phyloP scores from a whole-genome alignment of 2,113 vertebrate species.

The Carlito syrichta region DNA sequence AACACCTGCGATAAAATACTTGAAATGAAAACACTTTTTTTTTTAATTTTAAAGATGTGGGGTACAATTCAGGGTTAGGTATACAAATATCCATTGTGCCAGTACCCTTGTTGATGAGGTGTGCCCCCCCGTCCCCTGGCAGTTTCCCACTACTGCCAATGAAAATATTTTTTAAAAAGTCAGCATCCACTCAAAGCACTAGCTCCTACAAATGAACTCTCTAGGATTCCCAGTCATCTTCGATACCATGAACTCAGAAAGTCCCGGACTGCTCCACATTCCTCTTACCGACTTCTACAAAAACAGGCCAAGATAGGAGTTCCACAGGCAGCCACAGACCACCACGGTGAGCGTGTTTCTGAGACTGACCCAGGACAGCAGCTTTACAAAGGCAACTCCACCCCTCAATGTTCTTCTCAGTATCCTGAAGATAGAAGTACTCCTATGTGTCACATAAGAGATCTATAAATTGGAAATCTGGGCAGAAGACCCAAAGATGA shows the following conservation, averaged over 20 bases:
- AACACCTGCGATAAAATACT: not conserved
- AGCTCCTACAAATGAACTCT: not conserved
- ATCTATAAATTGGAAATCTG: not conserved
- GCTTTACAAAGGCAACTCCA: not conserved
- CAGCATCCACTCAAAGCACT: not conserved
- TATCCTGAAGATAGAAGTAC: not conserved
- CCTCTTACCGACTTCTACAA: not conserved
- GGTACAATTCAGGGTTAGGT: no score
- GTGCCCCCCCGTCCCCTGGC: no score
- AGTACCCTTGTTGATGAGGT: no score
- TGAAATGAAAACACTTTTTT: not conserved
- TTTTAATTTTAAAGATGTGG: no score
- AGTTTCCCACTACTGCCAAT: no score
- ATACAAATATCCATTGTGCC: no score
- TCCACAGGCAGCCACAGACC: not conserved
- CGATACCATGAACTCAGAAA: not conserved
- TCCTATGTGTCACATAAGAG: no score
- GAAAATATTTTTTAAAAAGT: not conserved
- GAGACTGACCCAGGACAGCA: not conserved
- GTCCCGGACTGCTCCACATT: not conserved
- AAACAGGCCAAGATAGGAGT: not conserved
- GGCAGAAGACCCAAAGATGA: not conserved
- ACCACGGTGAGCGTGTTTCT: fast-evolving
- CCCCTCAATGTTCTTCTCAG: not conserved
- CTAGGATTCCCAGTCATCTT: not conserved